A percentile compares a stretch with the other conserved stretches of the same genome.
Conservation (phyloP, 2,797 vertebrate genomes). For the Falco novaeseelandiae region DNA sequence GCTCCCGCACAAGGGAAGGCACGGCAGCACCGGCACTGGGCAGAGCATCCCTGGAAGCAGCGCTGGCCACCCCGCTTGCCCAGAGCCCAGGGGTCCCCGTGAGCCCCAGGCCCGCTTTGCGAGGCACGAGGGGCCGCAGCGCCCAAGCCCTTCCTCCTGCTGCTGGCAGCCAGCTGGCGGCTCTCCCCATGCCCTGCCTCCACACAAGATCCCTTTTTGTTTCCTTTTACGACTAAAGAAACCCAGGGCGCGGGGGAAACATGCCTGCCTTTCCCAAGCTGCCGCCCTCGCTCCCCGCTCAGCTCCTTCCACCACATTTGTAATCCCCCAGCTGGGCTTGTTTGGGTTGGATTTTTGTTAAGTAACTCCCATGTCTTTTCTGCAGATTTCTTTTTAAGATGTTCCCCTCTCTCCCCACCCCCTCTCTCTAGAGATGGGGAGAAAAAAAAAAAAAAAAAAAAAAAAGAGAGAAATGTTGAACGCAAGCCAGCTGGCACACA, state of each 20-base stretch:
- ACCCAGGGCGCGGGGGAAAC: neutral
- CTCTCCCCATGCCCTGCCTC: slow-evolving; percentile 39
- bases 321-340: slow-evolving; percentile 68
- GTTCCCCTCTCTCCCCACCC: slow-evolving; percentile 42
- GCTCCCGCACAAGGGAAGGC: neutral
- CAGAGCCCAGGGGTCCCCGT: neutral
- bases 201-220: slow-evolving; percentile 60
- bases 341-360: slow-evolving; percentile 57
- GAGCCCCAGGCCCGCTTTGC: neutral
- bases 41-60: neutral
- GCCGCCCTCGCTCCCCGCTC: neutral
- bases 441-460: neutral
- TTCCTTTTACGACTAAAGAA: slow-evolving; percentile 54
- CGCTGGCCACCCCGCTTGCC: neutral
- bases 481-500: slow-evolving; percentile 71
- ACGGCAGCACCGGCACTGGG: neutral
- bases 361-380: slow-evolving; percentile 62
- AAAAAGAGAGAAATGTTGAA: slow-evolving; percentile 64
- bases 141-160: neutral
- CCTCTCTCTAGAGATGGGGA: slow-evolving; percentile 53
- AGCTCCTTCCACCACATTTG: neutral
- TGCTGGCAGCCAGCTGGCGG: slow-evolving; percentile 33
- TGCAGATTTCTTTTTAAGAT: slow-evolving; percentile 64
- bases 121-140: neutral
- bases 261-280: neutral